Evolutionary conservation across 2,113 vertebrate species (phyloP).

Genomic region (Myocastor coypus): DNA sequence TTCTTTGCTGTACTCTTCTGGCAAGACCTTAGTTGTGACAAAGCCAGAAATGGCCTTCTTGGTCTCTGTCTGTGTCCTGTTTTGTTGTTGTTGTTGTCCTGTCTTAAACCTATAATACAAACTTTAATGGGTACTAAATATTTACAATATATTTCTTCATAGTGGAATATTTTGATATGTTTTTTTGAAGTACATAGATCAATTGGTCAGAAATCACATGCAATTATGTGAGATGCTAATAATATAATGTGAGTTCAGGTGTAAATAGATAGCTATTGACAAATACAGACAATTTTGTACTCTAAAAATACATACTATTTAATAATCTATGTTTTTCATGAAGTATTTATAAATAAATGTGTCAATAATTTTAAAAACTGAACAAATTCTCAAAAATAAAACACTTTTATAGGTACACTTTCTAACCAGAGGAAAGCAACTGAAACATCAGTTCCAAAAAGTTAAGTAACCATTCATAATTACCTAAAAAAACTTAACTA

Average conservation of each 20-base stretch:
- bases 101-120: neutral
- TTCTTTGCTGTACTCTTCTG: neutral
- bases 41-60: neutral
- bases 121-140: neutral
- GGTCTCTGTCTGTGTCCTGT: neutral
- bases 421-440: neutral
- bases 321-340: neutral
- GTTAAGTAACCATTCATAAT: neutral
- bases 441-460: neutral
- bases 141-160: neutral
- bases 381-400: constrained; percentile 16
- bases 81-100: neutral
- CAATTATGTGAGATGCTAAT: neutral
- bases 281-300: neutral
- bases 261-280: neutral
- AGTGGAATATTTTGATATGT: neutral
- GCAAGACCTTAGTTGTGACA: neutral
- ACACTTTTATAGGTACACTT: neutral
- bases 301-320: neutral
- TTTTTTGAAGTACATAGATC: neutral
- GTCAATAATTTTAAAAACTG: neutral
- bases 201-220: neutral
- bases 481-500: neutral
- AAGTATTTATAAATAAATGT: neutral
- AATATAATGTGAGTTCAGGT: neutral